Evolutionary conservation across 1,140 invertebrate genomes (phyloP), one percentile per base, ranked within the genome.

Genomic region (Megalopta genalis): DNA sequence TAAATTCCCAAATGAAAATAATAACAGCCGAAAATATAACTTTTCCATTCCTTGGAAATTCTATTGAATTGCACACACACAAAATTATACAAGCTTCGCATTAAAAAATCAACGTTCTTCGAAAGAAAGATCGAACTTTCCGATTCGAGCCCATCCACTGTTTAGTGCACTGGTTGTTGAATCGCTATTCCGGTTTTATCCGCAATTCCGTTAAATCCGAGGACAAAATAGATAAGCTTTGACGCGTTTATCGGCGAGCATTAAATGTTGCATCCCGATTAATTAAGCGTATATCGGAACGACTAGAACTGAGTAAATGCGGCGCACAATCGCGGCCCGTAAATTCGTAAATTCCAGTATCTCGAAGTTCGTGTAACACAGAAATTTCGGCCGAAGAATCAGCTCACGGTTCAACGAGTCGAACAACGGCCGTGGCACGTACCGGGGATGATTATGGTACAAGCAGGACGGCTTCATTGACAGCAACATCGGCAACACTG

Each of bases 141-240:
- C 21, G 32, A 39, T 59, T 23, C 32, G n/a, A n/a, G 10, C 23
- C 68, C 32, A 54, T 7, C 10, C n/a, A n/a, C 21, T 32, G 57
- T 60, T 37, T 16, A 1, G 37, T 23, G 2, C 16, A 12, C 69
- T 21, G 69, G 42, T 37, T 52, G 42, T 37, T 52, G 63, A 25
- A 57, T 25, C 16, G 18, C 12, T 2, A 18, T 39, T 27, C 57
- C 14, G 68, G 27, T 72, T 54, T 77, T 69, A 60, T 18, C 46
- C 46, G 68, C 25, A 71, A 77, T 54, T 21, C 46, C 67, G 46
- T 59, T 37, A 69, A 76, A 77, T 77, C 76, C 76, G 76, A 14
- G 68, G 68, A 77, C 76, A 77, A 77, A 77, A 77, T 71, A 63
- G 76, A 77, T 77, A 77, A 77, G 59, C 74, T 76, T 76, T 68